Conservation (phyloP, 2,888 invertebrate genomes). For the Temnothorax rugatulus region DNA sequence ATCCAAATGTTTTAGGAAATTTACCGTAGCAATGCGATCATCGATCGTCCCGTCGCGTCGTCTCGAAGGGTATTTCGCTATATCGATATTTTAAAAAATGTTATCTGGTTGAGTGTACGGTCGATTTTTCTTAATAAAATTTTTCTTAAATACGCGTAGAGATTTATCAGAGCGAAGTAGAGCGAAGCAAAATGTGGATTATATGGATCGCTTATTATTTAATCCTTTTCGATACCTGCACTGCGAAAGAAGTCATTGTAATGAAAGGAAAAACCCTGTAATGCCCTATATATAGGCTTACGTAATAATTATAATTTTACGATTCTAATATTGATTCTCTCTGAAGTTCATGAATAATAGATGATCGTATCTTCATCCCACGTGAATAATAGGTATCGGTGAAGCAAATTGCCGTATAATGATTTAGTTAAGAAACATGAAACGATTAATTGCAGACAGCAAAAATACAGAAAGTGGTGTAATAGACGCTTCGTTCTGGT, state of each 20-base stretch:
- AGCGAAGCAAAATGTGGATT: not conserved
- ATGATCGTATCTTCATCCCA: conserved; percentile 13
- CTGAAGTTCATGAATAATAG: not conserved
- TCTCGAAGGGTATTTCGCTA: not conserved
- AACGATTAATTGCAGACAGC: conserved; percentile 21
- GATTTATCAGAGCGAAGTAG: conserved; percentile 18
- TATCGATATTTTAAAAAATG: conserved; percentile 16
- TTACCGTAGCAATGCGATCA: conserved; percentile 44
- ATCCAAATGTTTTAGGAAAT: conserved; percentile 51
- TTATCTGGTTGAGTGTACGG: not conserved
- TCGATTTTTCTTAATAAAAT: conserved; percentile 5
- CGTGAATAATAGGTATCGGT: conserved; percentile 11
- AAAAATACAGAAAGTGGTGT: conserved; percentile 33
- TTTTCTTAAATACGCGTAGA: not conserved
- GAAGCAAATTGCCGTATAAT: conserved; percentile 34
- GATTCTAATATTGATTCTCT: conserved; percentile 3
- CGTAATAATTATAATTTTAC: conserved; percentile 10
- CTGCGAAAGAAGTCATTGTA: not conserved
- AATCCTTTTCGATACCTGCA: conserved; percentile 8
- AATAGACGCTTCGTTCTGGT: conserved; percentile 34
- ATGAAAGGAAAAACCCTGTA: not conserved
- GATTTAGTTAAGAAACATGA: conserved; percentile 20
- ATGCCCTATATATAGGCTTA: not conserved
- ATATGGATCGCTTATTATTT: not conserved
- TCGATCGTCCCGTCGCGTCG: conserved; percentile 43